Percentiles rank a stretch among this genome's conserved stretches.
Evolutionary conservation across 2,797 vertebrate species (phyloP).

Genomic region (Chelmon rostratus): DNA sequence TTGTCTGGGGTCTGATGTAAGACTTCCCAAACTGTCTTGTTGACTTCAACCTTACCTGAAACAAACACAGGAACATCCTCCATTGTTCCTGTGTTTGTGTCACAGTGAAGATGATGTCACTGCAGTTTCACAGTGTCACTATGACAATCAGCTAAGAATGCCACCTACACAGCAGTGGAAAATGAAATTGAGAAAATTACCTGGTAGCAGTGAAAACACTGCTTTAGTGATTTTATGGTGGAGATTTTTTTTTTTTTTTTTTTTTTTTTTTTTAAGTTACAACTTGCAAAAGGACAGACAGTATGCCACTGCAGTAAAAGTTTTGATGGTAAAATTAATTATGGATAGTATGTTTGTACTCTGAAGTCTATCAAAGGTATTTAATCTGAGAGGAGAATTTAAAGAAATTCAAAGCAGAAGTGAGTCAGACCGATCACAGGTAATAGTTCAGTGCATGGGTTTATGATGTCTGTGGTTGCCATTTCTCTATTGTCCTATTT

Average conservation of each 20-base stretch:
- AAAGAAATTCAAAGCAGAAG: conserved; percentile 8
- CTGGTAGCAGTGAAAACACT: no score
- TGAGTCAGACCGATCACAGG: conserved; percentile 18
- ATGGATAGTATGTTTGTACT: neutral
- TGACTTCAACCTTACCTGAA: no score
- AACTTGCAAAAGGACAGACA: neutral
- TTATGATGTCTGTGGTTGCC: conserved; percentile 22
- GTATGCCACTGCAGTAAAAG: neutral
- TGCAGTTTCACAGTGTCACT: no score
- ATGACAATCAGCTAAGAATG: no score
- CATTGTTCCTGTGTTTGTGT: no score
- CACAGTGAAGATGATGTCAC: no score
- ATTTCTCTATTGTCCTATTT: conserved; percentile 30
- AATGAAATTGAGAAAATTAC: no score
- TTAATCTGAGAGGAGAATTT: conserved; percentile 1
- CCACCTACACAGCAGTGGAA: no score
- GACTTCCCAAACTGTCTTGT: no score
- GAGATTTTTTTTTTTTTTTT: neutral
- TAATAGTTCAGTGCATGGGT: conserved; percentile 20
- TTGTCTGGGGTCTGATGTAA: no score
- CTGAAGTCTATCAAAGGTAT: neutral
- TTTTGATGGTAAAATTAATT: neutral
- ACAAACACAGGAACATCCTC: no score
- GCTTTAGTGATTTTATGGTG: neutral
- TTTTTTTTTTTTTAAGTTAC: neutral